Base-by-base conservation (phyloP, 2,797 vertebrate species). In the Cynodonichthys magdalenae region DNA sequence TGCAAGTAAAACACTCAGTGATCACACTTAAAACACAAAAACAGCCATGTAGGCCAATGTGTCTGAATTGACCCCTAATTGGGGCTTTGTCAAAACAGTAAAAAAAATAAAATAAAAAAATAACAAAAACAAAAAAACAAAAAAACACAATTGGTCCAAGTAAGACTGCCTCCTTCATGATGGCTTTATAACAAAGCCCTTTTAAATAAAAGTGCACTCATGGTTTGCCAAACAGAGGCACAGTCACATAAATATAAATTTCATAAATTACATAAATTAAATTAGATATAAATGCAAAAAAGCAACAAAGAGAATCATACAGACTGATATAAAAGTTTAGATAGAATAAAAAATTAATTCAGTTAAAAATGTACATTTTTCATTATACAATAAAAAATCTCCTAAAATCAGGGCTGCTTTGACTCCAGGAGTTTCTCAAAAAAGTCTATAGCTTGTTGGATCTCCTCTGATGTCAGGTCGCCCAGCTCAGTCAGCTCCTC, bases 131-230 rank as follows among this genome's bases (percentile, higher is more conserved):
- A 34, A 19, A 42, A 9, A 36, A 63, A 3, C 49, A 44, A 45
- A 36, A 53, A 9, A 52, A 66, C 12, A 74, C n/a, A 51, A 59
- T 90, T 92, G 90, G 90, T 92, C 91, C 89, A 73, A 62, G 53
- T 56, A n/a, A 31, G n/a, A 45, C 63, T 8, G 45, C 60, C 46
- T 78, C 24, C 36, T 54, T 71, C 58, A 45, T 18, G 58, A 14
- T 44, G n/a, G 51, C n/a, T 66, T 53, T 42, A 57, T 5, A 66
- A 42, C 49, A 63, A 20, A 53, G 67, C 39, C n/a, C 10, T 54
- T 56, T 71, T 46, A 61, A 71, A 81, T 69, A 48, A 72, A 88
- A 89, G 82, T 90, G 83, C 85, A 79, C 53, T 56, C 17, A 50
- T 49, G 15, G 12, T 45, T 44, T 69, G 62, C 36, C 51, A 51